These are phyloP conservation scores for Lypha dubia DNA, from an alignment of 2,888 invertebrate genomes.

Conservation along the genomic window DNA sequence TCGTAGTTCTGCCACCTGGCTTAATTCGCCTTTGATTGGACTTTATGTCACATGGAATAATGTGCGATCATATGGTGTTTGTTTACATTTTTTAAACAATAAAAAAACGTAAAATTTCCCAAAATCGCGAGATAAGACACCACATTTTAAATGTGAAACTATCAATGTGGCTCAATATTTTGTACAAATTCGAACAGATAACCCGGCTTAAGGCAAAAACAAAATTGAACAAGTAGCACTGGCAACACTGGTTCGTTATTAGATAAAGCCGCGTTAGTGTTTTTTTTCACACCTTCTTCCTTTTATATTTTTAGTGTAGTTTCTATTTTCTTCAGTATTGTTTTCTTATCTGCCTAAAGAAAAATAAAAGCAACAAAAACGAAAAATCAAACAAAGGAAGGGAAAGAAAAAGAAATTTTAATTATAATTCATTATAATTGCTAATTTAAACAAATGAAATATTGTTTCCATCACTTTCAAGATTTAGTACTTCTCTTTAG, in stretches of 20 bases:
- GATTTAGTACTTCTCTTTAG: background rate
- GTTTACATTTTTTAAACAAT: too few species aligned
- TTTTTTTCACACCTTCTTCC: conserved; percentile 30
- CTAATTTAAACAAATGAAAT: conserved; percentile 52
- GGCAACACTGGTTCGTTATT: background rate
- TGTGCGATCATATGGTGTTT: too few species aligned
- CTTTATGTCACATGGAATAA: too few species aligned
- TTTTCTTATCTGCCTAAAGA: conserved; percentile 46
- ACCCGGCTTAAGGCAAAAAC: too few species aligned
- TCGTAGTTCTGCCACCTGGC: too few species aligned
- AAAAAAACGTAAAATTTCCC: too few species aligned
- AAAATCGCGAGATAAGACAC: too few species aligned
- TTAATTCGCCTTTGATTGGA: too few species aligned
- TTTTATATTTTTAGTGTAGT: background rate
- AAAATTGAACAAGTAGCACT: background rate
- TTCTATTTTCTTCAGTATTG: conserved; percentile 27
- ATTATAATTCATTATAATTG: conserved; percentile 27
- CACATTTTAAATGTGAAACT: too few species aligned
- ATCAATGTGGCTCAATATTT: too few species aligned
- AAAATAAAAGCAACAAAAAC: background rate
- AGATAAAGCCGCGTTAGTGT: conserved; percentile 43
- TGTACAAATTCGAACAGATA: too few species aligned
- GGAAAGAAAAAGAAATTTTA: conserved; percentile 22
- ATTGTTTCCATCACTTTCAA: conserved; percentile 38
- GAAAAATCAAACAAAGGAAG: conserved; percentile 3